Percentiles rank a stretch among this genome's conserved stretches.
Evolutionary conservation across 2,888 invertebrate genomes (phyloP).

Genomic region (Amphiduros pacificus): DNA sequence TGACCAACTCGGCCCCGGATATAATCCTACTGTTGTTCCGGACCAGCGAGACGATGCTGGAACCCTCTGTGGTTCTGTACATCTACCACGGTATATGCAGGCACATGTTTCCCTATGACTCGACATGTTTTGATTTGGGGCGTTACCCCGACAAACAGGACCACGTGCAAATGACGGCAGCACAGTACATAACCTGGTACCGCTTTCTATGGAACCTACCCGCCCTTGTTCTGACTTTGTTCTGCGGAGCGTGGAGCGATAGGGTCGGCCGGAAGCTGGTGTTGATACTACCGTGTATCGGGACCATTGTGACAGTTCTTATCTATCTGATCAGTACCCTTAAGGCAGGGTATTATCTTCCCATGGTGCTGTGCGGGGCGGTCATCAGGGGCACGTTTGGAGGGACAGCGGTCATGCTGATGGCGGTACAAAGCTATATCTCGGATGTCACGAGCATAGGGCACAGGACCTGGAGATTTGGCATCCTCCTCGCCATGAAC

Average conservation of each 20-base stretch:
- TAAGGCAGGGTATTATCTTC: constrained; percentile 39
- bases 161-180: constrained; percentile 7
- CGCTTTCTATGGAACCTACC: constrained; percentile 18
- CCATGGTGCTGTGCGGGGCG: constrained; percentile 56
- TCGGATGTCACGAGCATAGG: constrained; percentile 74
- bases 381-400: constrained; percentile 59
- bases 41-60: constrained; percentile 15
- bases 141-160: constrained; percentile 13
- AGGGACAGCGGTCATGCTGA: constrained; percentile 59
- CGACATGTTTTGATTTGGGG: constrained; percentile 7
- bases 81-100: constrained; percentile 15
- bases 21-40: constrained; percentile 18
- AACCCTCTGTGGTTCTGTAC: constrained; percentile 18
- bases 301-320: constrained; percentile 43
- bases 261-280: constrained; percentile 60
- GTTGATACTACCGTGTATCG: constrained; percentile 59
- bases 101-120: neutral
- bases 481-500: constrained; percentile 80
- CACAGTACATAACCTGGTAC: constrained; percentile 19
- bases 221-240: constrained; percentile 36
- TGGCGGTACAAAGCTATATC: constrained; percentile 72
- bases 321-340: constrained; percentile 46
- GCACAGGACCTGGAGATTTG: constrained; percentile 76
- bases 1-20: too few species aligned
- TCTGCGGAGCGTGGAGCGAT: constrained; percentile 59